Base-by-base conservation (phyloP, 1,140 invertebrate species). In the Marisa cornuarietis region DNA sequence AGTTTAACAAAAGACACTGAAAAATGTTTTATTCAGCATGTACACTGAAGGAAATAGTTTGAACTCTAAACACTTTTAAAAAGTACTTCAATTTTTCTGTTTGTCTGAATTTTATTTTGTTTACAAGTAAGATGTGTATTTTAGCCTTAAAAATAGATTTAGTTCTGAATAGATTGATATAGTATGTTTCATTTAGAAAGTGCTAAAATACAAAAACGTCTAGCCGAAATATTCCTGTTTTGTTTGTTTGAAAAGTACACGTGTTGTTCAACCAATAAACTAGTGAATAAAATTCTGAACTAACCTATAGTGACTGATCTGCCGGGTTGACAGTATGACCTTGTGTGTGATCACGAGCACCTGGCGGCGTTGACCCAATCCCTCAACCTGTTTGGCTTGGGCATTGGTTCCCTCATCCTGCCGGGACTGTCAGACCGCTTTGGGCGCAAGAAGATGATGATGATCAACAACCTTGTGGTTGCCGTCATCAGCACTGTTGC, bases 321-420 rank as follows among this genome's bases (percentile, higher is more conserved):
- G 8, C 1, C 16, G 54, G 11, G 54, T 58, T 18, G 54, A 58
- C 54, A 82, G 81, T 78, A 80, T 69, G 81, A 82, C 51, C 51
- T 82, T 1, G 79, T 82, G 20, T 82, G 81, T 74, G 79, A 80
- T 8, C 65, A 75, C 18, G 68, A 63, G 22, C 22, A 68, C 63
- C 61, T 82, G 49, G 58, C 68, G 13, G 81, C 65, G 14, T 51
- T 82, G 24, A 62, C 81, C 18, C 81, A 82, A 71, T 77, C 79
- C 11, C 31, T 82, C 24, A 42, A 77, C 20, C 62, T 62, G 24
- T 24, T 80, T 22, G 81, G 81, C 14, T 24, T 51, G 31, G 75
- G 66, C 1, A 22, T 80, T n/a, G 81, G 81, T 14, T 58, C 81
- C 16, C 1, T 80, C 26, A n/a, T 71, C 31, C 54, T 80, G 24